Evolutionary conservation across 2,888 invertebrate genomes (phyloP).

Genomic region (Ethmia dodecea): DNA sequence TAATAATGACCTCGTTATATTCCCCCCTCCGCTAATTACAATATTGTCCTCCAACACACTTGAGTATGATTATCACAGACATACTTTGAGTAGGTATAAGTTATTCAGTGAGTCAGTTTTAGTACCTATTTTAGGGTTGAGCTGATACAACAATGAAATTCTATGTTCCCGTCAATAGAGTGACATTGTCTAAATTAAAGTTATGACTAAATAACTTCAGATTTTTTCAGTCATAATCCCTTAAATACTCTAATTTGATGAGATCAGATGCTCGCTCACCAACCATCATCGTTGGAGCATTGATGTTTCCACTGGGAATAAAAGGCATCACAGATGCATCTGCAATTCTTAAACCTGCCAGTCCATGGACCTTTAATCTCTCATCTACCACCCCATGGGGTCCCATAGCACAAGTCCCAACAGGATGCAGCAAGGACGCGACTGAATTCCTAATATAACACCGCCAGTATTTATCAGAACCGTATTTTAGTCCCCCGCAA

Average conservation of each 20-base stretch:
- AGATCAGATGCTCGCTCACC: slow-evolving; percentile 63
- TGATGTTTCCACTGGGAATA: slow-evolving; percentile 58
- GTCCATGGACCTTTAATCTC: slow-evolving; percentile 42
- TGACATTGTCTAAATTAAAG: no score
- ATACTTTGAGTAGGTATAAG: no score
- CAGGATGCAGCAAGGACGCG: slow-evolving; percentile 78
- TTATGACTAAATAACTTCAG: no score
- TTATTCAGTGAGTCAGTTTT: no score
- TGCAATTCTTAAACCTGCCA: slow-evolving; percentile 44
- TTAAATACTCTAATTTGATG: slow-evolving; percentile 43
- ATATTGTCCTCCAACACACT: slow-evolving; percentile 18
- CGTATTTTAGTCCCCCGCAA: slow-evolving; percentile 61
- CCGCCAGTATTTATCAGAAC: slow-evolving; percentile 79
- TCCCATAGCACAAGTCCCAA: slow-evolving; percentile 64
- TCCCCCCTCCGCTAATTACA: slow-evolving; percentile 27
- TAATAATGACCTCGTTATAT: slow-evolving; percentile 29
- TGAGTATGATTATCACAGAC: not conserved
- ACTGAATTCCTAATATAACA: slow-evolving; percentile 78
- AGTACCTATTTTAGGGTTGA: no score
- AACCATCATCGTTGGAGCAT: slow-evolving; percentile 62
- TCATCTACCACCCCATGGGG: slow-evolving; percentile 52
- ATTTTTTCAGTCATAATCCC: no score
- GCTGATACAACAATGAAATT: no score
- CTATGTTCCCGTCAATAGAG: no score
- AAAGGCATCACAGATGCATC: slow-evolving; percentile 61